Evolutionary conservation across 2,888 invertebrate species (phyloP), one percentile per base, ranked within the genome.

Genomic region (Chrysolina oricalcia): DNA sequence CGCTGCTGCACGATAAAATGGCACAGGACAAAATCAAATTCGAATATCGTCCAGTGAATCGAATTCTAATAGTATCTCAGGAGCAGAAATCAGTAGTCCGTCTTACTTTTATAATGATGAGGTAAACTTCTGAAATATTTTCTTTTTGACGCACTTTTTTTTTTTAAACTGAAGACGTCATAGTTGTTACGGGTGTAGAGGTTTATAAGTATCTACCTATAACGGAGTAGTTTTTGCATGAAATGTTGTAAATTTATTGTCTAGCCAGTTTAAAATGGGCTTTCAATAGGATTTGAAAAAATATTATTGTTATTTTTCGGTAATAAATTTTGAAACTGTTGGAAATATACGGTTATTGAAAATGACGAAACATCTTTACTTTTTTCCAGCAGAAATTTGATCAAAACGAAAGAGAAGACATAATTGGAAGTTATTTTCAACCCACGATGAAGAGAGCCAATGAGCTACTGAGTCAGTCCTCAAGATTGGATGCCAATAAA

Each of bases 351-450:
- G 8, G 8, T 48, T 17, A 10, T 9, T 10, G 50, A 50, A 17
- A 53, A 10, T 19, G 21, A 21, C 19, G 53, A 21, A 21, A 21
- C 21, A 53, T 8, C 35, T 35, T 35, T 8, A 35, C 35, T 35
- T 35, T 27, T 35, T 35, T 35, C 46, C 46, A 62, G 41, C 68
- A 80, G 80, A 77, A 75, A 73, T 62, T 78, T 62, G 76, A 81
- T 23, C 68, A 74, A 17, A 74, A 23, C 27, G 74, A 76, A 40
- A 67, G 91, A 74, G 91, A 93, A 76, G 92, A 94, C 79, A 91
- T 94, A 74, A 92, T 94, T 0, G 92, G 92, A 65, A 93, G 91
- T 82, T 95, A 95, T 86, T 95, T 95, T 88, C 93, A 93, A 83
- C 92, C 93, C 15, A 80, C 85, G n/a, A 84, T 80, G 66, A 91